Percentiles rank a stretch among this genome's conserved stretches.
phyloP scores from a whole-genome alignment of 2,113 vertebrate species.

The Calidris pugnax region DNA sequence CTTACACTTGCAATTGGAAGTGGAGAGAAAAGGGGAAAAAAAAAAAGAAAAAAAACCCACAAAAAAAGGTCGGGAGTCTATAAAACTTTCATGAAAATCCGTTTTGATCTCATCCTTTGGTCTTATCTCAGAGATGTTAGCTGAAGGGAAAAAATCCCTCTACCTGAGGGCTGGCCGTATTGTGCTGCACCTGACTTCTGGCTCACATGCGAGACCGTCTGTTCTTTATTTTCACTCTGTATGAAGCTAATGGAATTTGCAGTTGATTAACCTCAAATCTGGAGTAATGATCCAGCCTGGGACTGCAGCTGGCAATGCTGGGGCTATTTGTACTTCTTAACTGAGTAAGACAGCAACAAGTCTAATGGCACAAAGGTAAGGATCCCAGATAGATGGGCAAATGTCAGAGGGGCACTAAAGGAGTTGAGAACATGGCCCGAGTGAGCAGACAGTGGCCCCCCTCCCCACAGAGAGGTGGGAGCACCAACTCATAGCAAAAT shows the following conservation, averaged over 20 bases:
- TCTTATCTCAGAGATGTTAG: not conserved
- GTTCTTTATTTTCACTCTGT: constrained; percentile 80
- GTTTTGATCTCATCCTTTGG: constrained; percentile 32
- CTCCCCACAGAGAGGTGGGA: fast-evolving
- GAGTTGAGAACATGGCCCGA: not conserved
- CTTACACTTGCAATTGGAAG: not conserved
- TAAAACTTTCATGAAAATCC: constrained; percentile 3
- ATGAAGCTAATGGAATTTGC: constrained; percentile 83
- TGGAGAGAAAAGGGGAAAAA: not conserved
- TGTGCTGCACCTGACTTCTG: constrained; percentile 73
- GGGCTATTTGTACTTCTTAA: constrained; percentile 73
- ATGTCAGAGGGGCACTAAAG: not conserved
- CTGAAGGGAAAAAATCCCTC: constrained; percentile 16
- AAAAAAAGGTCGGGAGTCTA: not conserved
- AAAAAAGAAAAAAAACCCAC: not conserved
- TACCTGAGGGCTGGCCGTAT: constrained; percentile 70
- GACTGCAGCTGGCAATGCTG: constrained; percentile 71
- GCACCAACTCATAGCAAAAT: not conserved
- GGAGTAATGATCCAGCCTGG: constrained; percentile 76
- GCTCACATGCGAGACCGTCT: constrained; percentile 69
- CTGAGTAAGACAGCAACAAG: constrained; percentile 76
- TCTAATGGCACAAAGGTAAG: constrained; percentile 40
- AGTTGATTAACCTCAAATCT: constrained; percentile 83
- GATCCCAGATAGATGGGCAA: not conserved
- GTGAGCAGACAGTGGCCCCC: not conserved